Base-by-base conservation (phyloP, 2,113 vertebrate species). In the Sinocyclocheilus grahami region DNA sequence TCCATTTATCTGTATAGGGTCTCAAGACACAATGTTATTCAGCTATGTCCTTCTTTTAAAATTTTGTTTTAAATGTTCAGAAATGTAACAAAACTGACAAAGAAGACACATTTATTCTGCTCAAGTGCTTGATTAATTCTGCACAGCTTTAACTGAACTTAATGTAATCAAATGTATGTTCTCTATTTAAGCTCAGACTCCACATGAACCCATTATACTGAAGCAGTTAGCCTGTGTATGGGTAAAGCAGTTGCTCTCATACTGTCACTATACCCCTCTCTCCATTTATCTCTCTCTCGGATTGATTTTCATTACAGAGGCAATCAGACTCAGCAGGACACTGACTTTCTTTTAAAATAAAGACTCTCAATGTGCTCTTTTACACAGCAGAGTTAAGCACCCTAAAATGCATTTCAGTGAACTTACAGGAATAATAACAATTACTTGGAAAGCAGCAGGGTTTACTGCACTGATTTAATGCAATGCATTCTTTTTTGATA, bases 311-410 rank as follows among this genome's bases (percentile, higher is more conserved):
- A 46, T 81, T 46, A 18, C 37, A 62, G 33, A 27, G 37, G 48
- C 55, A 46, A 42, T 65, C 58, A 63, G 22, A 81, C 55, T 62
- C 33, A 62, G 30, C 77, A 60, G 77, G 77, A 60, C 8, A 58
- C 77, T 13, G 20, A 60, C 37, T 42, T 80, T 9, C 22, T 80
- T 37, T 80, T 80, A 80, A 80, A 63, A 80, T 63, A 42, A 80
- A 33, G 8, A 42, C 78, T 65, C 37, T 60, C 58, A 16, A 63
- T 63, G n/a, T 63, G 33, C 22, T 58, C 55, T 63, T 80, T 80
- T 63, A 46, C 3, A 46, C 77, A 42, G 58, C 78, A 80, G 37
- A 63, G 58, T 63, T 80, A 80, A 63, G 58, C 58, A 46, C 33
- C 58, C 33, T 63, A 37, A 42, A 80, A 80, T 80, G 13, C 18